Evolutionary conservation across 2,888 invertebrate genomes (phyloP).

Genomic region (Lithophane semibrunnea): DNA sequence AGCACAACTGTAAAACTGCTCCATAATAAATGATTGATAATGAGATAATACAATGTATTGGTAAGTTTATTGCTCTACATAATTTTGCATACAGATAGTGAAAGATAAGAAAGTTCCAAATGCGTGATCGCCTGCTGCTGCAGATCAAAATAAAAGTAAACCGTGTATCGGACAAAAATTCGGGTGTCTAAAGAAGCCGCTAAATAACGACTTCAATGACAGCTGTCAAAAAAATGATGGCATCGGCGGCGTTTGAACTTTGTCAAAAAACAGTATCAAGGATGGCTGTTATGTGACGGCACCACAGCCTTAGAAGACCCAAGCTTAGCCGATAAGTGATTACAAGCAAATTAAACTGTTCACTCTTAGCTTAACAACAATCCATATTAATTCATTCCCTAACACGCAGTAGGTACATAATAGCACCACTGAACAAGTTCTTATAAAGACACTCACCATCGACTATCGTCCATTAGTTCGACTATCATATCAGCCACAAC

Average conservation of each 20-base stretch:
- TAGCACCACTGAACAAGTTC: constrained; percentile 17
- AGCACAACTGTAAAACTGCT: constrained; percentile 67
- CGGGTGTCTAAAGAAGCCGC: not conserved
- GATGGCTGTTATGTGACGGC: not conserved
- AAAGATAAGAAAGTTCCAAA: not conserved
- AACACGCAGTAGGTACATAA: constrained; percentile 24
- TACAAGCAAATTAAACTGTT: not conserved
- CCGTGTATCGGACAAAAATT: not conserved
- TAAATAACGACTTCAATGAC: not conserved
- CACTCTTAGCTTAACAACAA: constrained; percentile 12
- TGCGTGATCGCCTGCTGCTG: not conserved
- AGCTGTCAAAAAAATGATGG: not conserved
- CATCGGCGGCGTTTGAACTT: not conserved
- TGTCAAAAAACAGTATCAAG: not conserved
- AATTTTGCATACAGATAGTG: constrained; percentile 16
- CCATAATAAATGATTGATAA: constrained; percentile 60
- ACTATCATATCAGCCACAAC: constrained; percentile 58
- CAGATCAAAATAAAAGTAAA: not conserved
- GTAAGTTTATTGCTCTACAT: constrained; percentile 18
- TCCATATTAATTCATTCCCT: constrained; percentile 32
- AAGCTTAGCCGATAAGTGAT: not conserved
- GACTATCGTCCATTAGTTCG: constrained; percentile 46
- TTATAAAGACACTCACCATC: constrained; percentile 48
- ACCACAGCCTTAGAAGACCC: not conserved
- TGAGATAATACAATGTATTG: constrained; percentile 49